A percentile compares a stretch with the other conserved stretches of the same genome.
These are phyloP conservation scores for Dryas iulia DNA, from an alignment of 1,140 invertebrate species.

Conservation along the genomic window DNA sequence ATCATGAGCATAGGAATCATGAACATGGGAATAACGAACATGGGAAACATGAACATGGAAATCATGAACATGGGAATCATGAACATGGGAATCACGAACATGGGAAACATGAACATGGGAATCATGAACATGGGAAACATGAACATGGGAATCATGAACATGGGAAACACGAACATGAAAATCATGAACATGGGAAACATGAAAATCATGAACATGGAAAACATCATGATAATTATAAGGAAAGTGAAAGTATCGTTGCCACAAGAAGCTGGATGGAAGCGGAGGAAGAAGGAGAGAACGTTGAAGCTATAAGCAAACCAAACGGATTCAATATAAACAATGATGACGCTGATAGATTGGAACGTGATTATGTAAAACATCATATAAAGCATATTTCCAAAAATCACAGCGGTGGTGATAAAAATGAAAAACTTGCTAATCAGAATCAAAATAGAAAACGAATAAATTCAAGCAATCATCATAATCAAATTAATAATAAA, in stretches of 20 bases:
- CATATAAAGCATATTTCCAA: background rate
- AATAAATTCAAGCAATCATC: background rate
- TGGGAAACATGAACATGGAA: no score
- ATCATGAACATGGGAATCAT: no score
- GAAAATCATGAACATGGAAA: background rate
- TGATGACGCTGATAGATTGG: background rate
- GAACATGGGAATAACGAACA: no score
- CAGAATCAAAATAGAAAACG: background rate
- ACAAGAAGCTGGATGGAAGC: background rate
- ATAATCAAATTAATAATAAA: background rate
- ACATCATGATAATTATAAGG: background rate
- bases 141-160: no score
- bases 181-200: background rate
- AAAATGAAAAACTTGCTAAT: background rate
- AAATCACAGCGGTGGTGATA: background rate
- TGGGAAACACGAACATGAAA: no score
- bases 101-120: no score
- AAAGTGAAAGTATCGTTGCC: constrained; percentile 1
- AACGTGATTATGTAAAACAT: background rate
- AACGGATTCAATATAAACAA: background rate
- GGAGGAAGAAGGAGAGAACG: background rate
- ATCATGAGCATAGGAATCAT: no score
- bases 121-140: no score
- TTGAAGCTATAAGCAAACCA: background rate
- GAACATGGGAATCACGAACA: no score